Conservation (phyloP, 2,113 vertebrate species). For the Tangachromis dhanisi region DNA sequence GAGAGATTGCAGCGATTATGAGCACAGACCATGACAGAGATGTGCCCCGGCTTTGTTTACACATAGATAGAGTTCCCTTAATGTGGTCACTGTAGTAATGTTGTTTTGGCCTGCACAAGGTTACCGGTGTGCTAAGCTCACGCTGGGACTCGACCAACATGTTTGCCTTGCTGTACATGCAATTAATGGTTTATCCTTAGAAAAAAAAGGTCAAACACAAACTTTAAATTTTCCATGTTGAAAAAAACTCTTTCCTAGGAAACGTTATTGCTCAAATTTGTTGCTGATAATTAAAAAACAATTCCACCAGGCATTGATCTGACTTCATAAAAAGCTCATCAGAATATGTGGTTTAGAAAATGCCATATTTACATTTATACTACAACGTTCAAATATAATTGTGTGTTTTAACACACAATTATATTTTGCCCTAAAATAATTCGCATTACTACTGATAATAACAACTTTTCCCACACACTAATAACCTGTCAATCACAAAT, state of each 20-base stretch:
- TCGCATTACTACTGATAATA: fast-evolving
- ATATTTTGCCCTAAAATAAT: neutral
- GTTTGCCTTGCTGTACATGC: neutral
- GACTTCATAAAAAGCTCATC: neutral
- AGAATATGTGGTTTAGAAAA: neutral
- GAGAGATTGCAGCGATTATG: neutral
- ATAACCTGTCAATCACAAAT: neutral
- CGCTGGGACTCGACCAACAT: neutral
- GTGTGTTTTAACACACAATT: neutral
- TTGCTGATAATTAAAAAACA: neutral
- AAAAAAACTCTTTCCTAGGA: neutral
- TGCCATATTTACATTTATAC: neutral
- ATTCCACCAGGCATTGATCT: neutral
- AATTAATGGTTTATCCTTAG: neutral
- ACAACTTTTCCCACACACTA: neutral
- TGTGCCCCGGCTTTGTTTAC: neutral
- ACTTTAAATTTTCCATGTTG: neutral
- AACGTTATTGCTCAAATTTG: neutral
- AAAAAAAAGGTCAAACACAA: neutral
- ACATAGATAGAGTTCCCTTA: neutral
- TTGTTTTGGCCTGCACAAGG: neutral
- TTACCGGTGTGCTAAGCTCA: neutral
- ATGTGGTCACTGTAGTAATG: neutral
- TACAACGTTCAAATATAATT: neutral
- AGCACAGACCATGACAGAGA: neutral